Conservation (phyloP, 2,797 vertebrate genomes). For the Mionectes olivaceus region DNA sequence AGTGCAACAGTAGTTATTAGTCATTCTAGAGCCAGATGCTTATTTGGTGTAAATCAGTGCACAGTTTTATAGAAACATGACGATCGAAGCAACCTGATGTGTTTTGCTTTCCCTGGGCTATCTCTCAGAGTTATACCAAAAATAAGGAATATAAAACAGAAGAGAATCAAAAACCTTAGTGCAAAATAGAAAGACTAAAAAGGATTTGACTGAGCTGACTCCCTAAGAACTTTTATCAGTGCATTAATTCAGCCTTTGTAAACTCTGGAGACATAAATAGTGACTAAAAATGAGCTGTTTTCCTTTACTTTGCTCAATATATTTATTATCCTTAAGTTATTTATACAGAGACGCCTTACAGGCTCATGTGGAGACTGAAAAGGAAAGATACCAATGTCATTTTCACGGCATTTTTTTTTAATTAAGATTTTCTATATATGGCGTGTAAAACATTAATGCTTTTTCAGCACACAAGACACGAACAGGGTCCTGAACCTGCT, state of each 20-base stretch:
- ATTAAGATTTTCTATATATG: constrained; percentile 41
- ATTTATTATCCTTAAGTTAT: constrained; percentile 14
- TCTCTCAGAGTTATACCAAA: neutral
- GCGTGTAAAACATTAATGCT: neutral
- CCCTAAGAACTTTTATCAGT: neutral
- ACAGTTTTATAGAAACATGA: neutral
- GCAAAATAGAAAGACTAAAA: neutral
- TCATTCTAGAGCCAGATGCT: neutral
- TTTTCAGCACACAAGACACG: constrained; percentile 50
- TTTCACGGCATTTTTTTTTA: constrained; percentile 15
- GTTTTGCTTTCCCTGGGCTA: neutral
- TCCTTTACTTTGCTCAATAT: neutral
- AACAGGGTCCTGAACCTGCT: constrained; percentile 43
- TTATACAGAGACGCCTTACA: neutral
- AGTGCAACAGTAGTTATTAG: neutral
- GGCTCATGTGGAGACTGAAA: neutral
- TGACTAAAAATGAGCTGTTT: neutral
- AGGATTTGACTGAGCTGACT: neutral
- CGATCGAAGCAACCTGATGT: neutral
- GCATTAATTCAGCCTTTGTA: neutral
- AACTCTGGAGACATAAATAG: neutral
- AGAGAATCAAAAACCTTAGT: neutral
- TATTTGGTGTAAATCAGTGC: neutral
- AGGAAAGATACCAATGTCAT: neutral
- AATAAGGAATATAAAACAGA: neutral